Evolutionary conservation across 2,888 invertebrate species (phyloP).

Genomic region (Selenia dentaria): DNA sequence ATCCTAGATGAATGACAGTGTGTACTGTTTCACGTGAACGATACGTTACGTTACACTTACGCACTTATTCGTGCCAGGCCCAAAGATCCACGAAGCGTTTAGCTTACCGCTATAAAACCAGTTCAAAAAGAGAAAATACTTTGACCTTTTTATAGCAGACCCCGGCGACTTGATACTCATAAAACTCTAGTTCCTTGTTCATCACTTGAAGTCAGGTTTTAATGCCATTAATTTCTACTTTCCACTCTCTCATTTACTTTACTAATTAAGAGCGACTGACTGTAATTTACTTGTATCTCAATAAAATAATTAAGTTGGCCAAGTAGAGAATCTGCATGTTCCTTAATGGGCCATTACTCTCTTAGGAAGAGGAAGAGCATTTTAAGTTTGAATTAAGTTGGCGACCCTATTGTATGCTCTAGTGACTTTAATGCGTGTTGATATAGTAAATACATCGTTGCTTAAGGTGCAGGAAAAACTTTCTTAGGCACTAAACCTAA

Average conservation of each 20-base stretch:
- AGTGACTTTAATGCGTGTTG: conserved; percentile 6
- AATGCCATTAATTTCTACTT: conserved; percentile 34
- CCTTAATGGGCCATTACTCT: conserved; percentile 24
- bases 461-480: too few relatives aligned
- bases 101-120: too few relatives aligned
- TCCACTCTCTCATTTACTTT: conserved; percentile 25
- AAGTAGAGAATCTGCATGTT: conserved; percentile 20
- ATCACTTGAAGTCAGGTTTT: conserved; percentile 20
- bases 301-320: conserved; percentile 36
- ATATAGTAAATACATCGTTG: too few relatives aligned
- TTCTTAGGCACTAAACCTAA: too few relatives aligned
- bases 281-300: conserved; percentile 35
- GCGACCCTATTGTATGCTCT: not conserved
- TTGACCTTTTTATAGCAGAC: not conserved
- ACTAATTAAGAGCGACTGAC: conserved; percentile 32
- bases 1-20: too few relatives aligned
- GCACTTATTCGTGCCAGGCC: too few relatives aligned
- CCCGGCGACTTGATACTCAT: conserved; percentile 5
- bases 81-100: too few relatives aligned
- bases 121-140: too few relatives aligned
- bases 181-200: conserved; percentile 3
- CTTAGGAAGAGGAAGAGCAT: conserved; percentile 14
- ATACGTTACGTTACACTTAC: too few relatives aligned
- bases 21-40: too few relatives aligned
- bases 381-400: conserved; percentile 15